Evolutionary conservation across 2,797 vertebrate species (phyloP).

Genomic region (Phataginus tetradactyla): DNA sequence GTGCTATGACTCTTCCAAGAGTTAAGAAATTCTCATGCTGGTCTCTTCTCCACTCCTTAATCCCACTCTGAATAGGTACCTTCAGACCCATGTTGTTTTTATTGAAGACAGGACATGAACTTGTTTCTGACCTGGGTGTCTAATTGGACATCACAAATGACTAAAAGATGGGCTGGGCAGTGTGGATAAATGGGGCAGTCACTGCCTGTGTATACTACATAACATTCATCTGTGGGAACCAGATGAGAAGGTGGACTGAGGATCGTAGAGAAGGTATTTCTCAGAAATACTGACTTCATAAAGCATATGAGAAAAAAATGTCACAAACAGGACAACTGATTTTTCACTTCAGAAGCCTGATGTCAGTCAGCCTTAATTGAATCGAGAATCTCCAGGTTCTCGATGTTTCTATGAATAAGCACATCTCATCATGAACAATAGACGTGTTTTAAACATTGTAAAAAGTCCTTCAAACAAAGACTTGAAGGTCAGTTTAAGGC

Average conservation of each 20-base stretch:
- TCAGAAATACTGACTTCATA: conserved; percentile 73
- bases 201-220: background rate
- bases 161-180: background rate
- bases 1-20: background rate
- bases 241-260: background rate
- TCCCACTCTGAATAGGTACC: background rate
- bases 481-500: background rate
- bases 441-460: conserved; percentile 8
- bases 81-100: background rate
- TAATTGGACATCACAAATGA: background rate
- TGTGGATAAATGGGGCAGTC: background rate
- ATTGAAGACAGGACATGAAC: background rate
- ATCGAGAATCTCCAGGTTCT: conserved; percentile 46
- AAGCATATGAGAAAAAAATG: conserved; percentile 54
- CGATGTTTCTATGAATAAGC: conserved; percentile 19
- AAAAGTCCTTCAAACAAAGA: background rate
- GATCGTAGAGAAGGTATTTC: conserved; percentile 26
- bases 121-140: conserved; percentile 5
- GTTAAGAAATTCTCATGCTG: background rate
- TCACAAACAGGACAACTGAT: conserved; percentile 34
- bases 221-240: conserved; percentile 43
- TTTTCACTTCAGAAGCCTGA: conserved; percentile 63
- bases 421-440: conserved; percentile 29
- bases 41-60: background rate
- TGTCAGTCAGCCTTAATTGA: conserved; percentile 60